phyloP scores from a whole-genome alignment of 2,888 invertebrate genomes.

The Zele albiditarsus region DNA sequence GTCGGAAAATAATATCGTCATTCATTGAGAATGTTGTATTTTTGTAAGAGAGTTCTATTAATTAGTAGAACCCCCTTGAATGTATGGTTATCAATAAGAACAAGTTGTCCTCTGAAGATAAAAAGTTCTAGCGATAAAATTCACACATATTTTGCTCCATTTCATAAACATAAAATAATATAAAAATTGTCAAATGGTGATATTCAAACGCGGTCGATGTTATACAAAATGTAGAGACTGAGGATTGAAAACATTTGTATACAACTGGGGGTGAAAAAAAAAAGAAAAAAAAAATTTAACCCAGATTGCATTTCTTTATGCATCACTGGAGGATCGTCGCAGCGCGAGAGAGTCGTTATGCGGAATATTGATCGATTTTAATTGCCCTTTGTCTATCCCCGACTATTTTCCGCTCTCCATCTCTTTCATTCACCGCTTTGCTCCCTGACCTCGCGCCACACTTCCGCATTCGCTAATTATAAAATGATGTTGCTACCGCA shows the following conservation, averaged over 20 bases:
- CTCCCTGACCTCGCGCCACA: background rate
- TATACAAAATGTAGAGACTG: background rate
- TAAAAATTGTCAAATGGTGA: background rate
- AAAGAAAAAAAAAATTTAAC: background rate
- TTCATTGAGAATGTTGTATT: too few species aligned
- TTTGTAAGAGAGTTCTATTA: too few species aligned
- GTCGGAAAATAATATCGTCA: too few species aligned
- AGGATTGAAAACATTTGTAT: background rate
- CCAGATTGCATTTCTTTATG: slow-evolving; percentile 30
- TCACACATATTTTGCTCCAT: background rate
- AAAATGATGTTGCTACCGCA: slow-evolving; percentile 13
- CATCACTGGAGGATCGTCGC: slow-evolving; percentile 24
- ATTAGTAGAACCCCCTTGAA: too few species aligned
- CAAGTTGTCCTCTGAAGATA: too few species aligned
- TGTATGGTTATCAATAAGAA: too few species aligned
- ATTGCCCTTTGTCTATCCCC: slow-evolving; percentile 29
- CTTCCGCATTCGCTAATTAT: slow-evolving; percentile 31
- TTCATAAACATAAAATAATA: background rate
- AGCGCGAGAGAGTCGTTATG: slow-evolving; percentile 27
- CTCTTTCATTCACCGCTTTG: background rate
- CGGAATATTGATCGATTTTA: slow-evolving; percentile 40
- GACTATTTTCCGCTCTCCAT: slow-evolving; percentile 9
- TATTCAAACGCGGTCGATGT: background rate
- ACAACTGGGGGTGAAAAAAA: background rate
- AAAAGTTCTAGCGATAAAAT: too few species aligned